Percentiles rank a stretch among this genome's conserved stretches.
phyloP scores from a whole-genome alignment of 2,888 invertebrate genomes.

The Danaus chrysippus region DNA sequence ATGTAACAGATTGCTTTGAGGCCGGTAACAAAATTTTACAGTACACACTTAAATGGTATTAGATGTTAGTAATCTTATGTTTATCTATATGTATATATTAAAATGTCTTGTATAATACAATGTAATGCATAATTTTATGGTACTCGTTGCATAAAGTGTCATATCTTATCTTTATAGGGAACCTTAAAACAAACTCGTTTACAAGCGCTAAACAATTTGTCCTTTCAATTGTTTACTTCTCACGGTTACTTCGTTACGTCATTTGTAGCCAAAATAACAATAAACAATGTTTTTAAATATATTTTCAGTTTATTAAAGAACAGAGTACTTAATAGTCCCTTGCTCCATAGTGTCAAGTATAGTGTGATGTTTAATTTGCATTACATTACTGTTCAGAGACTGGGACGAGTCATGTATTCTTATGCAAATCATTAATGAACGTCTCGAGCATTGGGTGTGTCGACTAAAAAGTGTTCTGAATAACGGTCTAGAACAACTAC shows the following conservation, averaged over 20 bases:
- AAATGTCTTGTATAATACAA: background rate
- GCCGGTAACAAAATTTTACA: no score
- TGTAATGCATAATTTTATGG: background rate
- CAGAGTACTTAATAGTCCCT: background rate
- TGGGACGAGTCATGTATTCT: slow-evolving; percentile 7
- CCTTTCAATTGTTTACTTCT: slow-evolving; percentile 14
- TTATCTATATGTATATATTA: background rate
- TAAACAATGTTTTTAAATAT: no score
- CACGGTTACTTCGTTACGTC: slow-evolving; percentile 2
- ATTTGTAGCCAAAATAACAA: background rate
- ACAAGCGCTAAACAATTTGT: slow-evolving; percentile 17
- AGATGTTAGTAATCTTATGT: no score
- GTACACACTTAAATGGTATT: no score
- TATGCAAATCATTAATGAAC: slow-evolving; percentile 13
- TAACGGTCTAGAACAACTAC: slow-evolving; percentile 11
- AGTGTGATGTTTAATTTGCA: slow-evolving; percentile 14
- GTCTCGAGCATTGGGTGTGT: slow-evolving; percentile 12
- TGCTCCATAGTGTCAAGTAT: background rate
- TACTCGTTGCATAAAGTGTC: background rate
- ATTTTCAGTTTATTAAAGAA: no score
- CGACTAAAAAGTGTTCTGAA: slow-evolving; percentile 12
- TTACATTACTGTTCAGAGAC: background rate
- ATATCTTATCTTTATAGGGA: background rate
- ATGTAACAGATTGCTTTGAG: no score
- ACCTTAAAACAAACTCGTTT: background rate